Conservation (phyloP, 1,140 invertebrate species). For the Drosophila serrata region DNA sequence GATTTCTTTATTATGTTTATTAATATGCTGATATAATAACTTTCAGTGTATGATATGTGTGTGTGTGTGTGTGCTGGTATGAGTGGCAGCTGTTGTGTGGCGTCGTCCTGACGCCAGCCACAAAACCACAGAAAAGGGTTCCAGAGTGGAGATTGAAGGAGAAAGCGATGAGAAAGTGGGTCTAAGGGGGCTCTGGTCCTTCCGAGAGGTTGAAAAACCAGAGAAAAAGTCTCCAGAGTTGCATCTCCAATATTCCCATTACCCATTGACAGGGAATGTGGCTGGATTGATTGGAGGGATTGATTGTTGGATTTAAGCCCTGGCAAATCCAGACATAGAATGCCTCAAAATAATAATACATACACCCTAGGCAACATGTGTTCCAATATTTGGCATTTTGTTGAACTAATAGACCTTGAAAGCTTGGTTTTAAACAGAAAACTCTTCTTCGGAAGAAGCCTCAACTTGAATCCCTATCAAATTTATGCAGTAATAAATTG, state of each 20-base stretch:
- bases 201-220: background rate
- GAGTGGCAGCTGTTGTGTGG: constrained; percentile 32
- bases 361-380: no score
- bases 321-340: background rate
- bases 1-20: constrained; percentile 54
- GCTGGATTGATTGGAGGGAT: background rate
- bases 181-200: no score
- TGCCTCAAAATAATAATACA: no score
- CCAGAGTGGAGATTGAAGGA: background rate
- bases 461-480: background rate
- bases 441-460: no score
- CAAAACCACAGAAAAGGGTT: constrained; percentile 35
- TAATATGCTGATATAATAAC: constrained; percentile 56
- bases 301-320: background rate
- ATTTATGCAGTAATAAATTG: background rate
- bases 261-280: background rate
- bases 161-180: no score
- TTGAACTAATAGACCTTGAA: background rate
- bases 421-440: background rate
- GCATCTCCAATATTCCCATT: constrained; percentile 9
- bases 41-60: background rate
- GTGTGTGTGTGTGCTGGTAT: background rate
- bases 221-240: background rate
- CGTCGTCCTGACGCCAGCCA: constrained; percentile 38
- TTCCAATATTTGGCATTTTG: no score